Evolutionary conservation across 2,113 vertebrate species (phyloP).

Genomic region (Anas platyrhynchos): DNA sequence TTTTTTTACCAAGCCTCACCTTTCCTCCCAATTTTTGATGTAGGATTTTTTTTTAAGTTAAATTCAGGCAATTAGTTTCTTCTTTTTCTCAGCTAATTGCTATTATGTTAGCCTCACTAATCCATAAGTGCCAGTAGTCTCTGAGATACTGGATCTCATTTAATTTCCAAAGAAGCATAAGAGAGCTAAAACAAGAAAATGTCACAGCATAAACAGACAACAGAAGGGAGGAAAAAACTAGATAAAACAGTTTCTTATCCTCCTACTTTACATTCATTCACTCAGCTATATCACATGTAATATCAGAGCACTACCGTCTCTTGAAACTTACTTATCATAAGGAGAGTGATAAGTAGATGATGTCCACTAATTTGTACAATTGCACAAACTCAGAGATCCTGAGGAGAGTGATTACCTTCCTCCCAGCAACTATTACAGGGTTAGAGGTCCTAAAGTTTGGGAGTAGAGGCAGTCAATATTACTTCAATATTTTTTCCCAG

Average conservation of each 20-base stretch:
- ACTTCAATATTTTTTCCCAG: background rate
- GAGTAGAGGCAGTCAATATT: background rate
- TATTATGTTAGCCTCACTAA: constrained; percentile 37
- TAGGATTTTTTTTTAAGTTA: background rate
- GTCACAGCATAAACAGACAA: constrained; percentile 70
- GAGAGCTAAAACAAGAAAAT: constrained; percentile 73
- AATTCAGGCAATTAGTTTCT: background rate
- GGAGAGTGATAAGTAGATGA: background rate
- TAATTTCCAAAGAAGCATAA: constrained; percentile 69
- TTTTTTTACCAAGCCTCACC: background rate
- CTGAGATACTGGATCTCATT: constrained; percentile 54
- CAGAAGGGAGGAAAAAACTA: constrained; percentile 65
- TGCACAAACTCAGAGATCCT: background rate
- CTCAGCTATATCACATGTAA: constrained; percentile 45
- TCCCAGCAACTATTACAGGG: background rate
- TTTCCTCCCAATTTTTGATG: background rate
- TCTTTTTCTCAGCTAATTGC: constrained; percentile 13
- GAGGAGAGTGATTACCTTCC: background rate
- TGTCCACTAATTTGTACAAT: background rate
- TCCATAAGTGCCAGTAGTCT: constrained; percentile 67
- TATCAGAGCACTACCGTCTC: constrained; percentile 24
- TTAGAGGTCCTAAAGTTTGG: background rate
- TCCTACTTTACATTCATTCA: constrained; percentile 66
- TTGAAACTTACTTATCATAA: constrained; percentile 20
- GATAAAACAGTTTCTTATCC: constrained; percentile 66